Evolutionary conservation across 1,140 invertebrate genomes (phyloP), one percentile per base, ranked within the genome.

Genomic region (Cotesia chilonis): DNA sequence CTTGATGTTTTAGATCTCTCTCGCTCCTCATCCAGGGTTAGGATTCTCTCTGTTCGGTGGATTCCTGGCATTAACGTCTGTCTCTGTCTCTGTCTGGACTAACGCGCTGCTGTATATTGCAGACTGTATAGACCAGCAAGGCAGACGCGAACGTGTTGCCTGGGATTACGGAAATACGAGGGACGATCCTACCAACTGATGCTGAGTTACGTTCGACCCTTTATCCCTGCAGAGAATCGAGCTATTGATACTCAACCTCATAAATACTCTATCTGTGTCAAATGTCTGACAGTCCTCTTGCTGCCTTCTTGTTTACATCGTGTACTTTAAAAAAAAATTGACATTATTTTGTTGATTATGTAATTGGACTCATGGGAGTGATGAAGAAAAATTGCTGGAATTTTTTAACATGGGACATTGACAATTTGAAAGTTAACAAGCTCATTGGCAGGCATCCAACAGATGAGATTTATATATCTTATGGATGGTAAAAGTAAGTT

Each of bases 151-250:
- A 59, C 70, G 76, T 75, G 76, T 76, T 75, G 74, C 37, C 72
- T 55, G 71, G 79, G 77, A 80, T 78, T 79, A 79, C 76, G 75
- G 75, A 79, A 77, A 77, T 71, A 71, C 65, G 68, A 70, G 74
- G 71, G 74, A 61, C 66, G 51, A 41, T 60, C 68, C 70, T 57
- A 65, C 14, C 14, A 71, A 68, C 75, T 78, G 77, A 80, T 80
- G 77, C 77, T 80, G 77, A 80, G 76, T 80, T 80, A 80, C 77
- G 74, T 74, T 55, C 63, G 41, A n/a, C 10, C 52, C 74, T 78
- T 77, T 78, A 80, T 80, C 78, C 78, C 72, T 71, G 28, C 41
- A 70, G 37, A 10, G 10, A 66, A 68, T 76, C 73, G 75, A 74
- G 73, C 74, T 75, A 71, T 14, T 54, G 52, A 12, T 65, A 36